Base-by-base conservation (phyloP, 2,797 vertebrate genomes). In the Phataginus tetradactyla region DNA sequence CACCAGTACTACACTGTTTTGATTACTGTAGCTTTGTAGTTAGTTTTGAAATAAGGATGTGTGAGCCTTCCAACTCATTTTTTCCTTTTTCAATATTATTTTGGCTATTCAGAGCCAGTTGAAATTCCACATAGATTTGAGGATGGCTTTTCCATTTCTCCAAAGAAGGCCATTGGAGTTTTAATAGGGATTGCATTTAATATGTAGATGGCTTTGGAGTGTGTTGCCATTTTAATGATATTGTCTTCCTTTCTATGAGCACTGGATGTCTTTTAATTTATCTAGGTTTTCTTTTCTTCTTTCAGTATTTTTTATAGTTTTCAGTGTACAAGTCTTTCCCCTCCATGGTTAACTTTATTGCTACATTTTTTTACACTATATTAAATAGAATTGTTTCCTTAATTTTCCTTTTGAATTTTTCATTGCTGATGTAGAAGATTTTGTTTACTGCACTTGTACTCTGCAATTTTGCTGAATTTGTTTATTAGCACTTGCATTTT, bases 261-360 rank as follows among this genome's bases (percentile, higher is more conserved):
- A 72, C 29, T 78, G 32, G 39, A 39, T 91, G 27, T 39, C n/a
- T 88, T 91, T 89, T 55, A 5, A 63, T 51, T 92, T 80, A 83
- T 59, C 59, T 78, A 92, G 32, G 17, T 61, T 45, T 77, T 91
- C 17, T 57, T 42, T 34, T 39, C 34, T 63, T 84, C 90, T 78
- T 96, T 42, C 34, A 66, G 34, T 78, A 57, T 51, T 37, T 75
- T 92, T 86, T 84, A 20, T 39, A 69, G 39, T 84, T 86, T 94
- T 66, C n/a, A 27, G 3, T 64, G 37, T 63, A 25, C 29, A 64
- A 23, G 12, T 71, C 20, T 74, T 93, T 92, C 10, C 90, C 9
- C 15, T 90, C 32, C 49, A n/a, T 42, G 37, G 5, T 74, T 90
- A 90, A 63, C 68, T 90, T 96, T 91, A 93, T 96, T 92, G 15